phyloP scores from a whole-genome alignment of 2,113 vertebrate genomes.

The Nesogale talazaci region DNA sequence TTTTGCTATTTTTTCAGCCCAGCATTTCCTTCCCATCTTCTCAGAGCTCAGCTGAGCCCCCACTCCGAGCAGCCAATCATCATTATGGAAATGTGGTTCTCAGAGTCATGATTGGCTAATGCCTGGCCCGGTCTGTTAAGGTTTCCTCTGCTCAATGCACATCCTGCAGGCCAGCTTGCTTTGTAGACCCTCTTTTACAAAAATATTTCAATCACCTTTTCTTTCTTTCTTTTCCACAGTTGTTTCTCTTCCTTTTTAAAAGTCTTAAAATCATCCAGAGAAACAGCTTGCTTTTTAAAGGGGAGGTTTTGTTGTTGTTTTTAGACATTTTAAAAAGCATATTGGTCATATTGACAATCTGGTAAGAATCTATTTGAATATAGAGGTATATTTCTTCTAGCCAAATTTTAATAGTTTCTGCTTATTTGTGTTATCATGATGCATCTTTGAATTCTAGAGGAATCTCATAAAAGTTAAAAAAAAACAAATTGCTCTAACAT shows the following conservation, averaged over 20 bases:
- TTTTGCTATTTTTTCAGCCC: constrained; percentile 31
- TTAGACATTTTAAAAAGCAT: not conserved
- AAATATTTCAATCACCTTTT: constrained; percentile 17
- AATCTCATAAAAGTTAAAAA: constrained; percentile 38
- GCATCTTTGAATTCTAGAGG: constrained; percentile 26
- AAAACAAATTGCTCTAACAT: constrained; percentile 7
- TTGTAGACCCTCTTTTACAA: not conserved
- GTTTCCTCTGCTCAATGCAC: not conserved
- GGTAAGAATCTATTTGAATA: constrained; percentile 3
- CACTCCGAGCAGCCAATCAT: constrained; percentile 76
- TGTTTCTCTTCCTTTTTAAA: not conserved
- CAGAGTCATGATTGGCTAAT: constrained; percentile 75
- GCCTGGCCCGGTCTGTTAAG: not conserved
- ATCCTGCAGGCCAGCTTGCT: not conserved
- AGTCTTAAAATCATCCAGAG: constrained; percentile 30
- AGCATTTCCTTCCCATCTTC: not conserved
- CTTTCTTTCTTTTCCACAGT: not conserved
- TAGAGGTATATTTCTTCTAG: not conserved
- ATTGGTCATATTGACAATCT: not conserved
- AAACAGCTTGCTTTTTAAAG: not conserved
- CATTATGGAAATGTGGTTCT: constrained; percentile 73
- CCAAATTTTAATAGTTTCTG: constrained; percentile 28
- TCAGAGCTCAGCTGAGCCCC: constrained; percentile 37
- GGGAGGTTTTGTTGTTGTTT: too few species aligned
- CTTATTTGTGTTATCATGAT: not conserved